Percentiles rank a stretch among this genome's conserved stretches.
Conservation (phyloP, 2,888 invertebrate genomes). For the Iphiclides podalirius region DNA sequence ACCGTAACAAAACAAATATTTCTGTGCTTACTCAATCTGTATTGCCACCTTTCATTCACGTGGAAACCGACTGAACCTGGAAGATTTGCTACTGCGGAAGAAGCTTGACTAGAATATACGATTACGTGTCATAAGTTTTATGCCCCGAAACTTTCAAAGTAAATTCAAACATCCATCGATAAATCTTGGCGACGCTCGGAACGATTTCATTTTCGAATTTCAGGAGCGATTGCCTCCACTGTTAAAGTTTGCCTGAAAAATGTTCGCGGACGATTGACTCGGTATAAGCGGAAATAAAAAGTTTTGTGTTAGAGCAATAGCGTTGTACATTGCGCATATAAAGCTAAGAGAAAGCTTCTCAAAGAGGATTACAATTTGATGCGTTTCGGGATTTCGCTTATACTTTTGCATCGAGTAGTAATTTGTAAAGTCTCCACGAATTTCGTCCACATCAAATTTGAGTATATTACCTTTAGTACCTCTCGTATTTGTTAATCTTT, state of each 20-base stretch:
- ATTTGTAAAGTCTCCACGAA: conserved; percentile 46
- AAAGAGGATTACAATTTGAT: conserved; percentile 65
- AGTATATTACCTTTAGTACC: too few relatives aligned
- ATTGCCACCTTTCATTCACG: conserved; percentile 17
- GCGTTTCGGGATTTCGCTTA: conserved; percentile 52
- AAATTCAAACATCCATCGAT: conserved; percentile 79
- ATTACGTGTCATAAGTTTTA: conserved; percentile 80
- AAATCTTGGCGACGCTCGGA: conserved; percentile 79
- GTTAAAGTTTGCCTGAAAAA: conserved; percentile 81
- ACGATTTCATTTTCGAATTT: conserved; percentile 81
- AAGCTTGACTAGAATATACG: conserved; percentile 70
- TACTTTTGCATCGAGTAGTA: conserved; percentile 48
- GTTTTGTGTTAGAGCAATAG: conserved; percentile 77
- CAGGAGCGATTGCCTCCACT: conserved; percentile 79
- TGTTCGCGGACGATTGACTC: conserved; percentile 79
- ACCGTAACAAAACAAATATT: too few relatives aligned
- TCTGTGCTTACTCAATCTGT: conserved; percentile 36
- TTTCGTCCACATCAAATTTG: too few relatives aligned
- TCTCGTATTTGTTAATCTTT: conserved; percentile 6
- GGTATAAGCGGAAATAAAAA: conserved; percentile 80
- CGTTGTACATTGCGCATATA: conserved; percentile 72
- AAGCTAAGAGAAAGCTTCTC: conserved; percentile 58
- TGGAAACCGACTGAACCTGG: conserved; percentile 52
- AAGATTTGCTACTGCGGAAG: conserved; percentile 40
- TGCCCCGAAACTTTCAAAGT: conserved; percentile 76